Conservation (phyloP, 1,140 invertebrate genomes). For the Papilio xuthus region DNA sequence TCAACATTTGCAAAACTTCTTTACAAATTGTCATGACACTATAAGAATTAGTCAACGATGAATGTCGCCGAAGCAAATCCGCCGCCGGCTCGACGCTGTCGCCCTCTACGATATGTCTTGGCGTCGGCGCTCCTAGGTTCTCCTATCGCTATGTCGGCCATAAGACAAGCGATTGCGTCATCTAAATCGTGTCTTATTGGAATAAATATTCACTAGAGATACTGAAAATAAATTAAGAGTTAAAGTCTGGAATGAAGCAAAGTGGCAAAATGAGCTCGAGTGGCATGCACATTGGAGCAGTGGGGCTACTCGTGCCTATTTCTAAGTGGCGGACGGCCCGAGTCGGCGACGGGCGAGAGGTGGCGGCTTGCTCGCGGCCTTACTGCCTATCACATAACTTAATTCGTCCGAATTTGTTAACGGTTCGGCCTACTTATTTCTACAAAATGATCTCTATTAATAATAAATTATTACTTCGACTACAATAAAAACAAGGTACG, state of each 20-base stretch:
- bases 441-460: constrained; percentile 80
- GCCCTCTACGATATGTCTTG: constrained; percentile 68
- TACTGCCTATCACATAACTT: constrained; percentile 76
- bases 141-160: constrained; percentile 49
- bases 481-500: constrained; percentile 79
- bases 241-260: neutral
- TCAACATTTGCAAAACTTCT: constrained; percentile 80
- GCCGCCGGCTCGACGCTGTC: constrained; percentile 54
- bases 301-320: constrained; percentile 11
- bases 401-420: constrained; percentile 78
- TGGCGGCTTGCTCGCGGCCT: constrained; percentile 55
- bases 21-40: constrained; percentile 81
- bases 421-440: constrained; percentile 78
- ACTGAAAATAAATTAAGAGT: constrained; percentile 10
- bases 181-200: constrained; percentile 17
- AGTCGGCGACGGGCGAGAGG: constrained; percentile 47
- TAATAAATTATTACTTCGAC: constrained; percentile 79
- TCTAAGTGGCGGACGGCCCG: constrained; percentile 34
- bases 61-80: constrained; percentile 64
- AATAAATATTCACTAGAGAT: constrained; percentile 26
- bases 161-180: constrained; percentile 17
- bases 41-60: constrained; percentile 80
- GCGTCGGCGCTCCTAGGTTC: constrained; percentile 45
- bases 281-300: constrained; percentile 13
- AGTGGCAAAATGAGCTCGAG: constrained; percentile 23